Evolutionary conservation across 2,797 vertebrate genomes (phyloP), one percentile per base, ranked within the genome.

Genomic region (Microchirus variegatus): DNA sequence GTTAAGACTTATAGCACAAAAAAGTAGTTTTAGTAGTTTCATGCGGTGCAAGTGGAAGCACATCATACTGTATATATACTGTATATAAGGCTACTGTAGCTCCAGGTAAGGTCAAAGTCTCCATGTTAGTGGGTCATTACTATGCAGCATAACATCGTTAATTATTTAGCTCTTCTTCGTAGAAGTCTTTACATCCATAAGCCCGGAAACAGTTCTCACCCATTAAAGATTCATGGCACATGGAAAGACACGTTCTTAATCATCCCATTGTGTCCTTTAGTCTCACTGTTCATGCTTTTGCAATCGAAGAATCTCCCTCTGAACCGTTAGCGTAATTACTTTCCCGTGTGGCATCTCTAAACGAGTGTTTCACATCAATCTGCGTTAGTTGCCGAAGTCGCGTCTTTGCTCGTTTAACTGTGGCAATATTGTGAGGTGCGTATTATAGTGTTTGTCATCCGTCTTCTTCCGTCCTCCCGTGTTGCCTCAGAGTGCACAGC

Each of bases 151-250:
- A 74, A 77, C 61, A 13, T 64, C 61, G 26, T 92, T 63, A 88
- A 90, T 91, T 77, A 92, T 91, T 91, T 53, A 91, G 63, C 63
- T 66, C 8, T 55, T 63, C 63, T 79, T 83, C 52, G 15, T 76
- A 67, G 70, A 85, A 62, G 60, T 46, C 70, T 85, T 82, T 59
- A 73, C 3, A 1, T 80, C 67, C 56, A 68, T 67, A 80, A 80
- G 62, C 72, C 76, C 61, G 71, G 59, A 69, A 81, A 84, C 79
- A 56, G 61, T 80, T 88, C 81, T 59, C 67, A 69, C 62, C 69
- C 68, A 85, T 93, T 77, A 91, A 91, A 90, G 73, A 92, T 91
- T 81, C 81, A 91, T 80, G 70, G 57, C 73, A 81, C 73, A 82
- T 79, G 72, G 80, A 73, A 77, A 55, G 80, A 79, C 77, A 78